Evolutionary conservation across 2,888 invertebrate genomes (phyloP), one percentile per base, ranked within the genome.

Genomic region (Cerceris rybyensis): DNA sequence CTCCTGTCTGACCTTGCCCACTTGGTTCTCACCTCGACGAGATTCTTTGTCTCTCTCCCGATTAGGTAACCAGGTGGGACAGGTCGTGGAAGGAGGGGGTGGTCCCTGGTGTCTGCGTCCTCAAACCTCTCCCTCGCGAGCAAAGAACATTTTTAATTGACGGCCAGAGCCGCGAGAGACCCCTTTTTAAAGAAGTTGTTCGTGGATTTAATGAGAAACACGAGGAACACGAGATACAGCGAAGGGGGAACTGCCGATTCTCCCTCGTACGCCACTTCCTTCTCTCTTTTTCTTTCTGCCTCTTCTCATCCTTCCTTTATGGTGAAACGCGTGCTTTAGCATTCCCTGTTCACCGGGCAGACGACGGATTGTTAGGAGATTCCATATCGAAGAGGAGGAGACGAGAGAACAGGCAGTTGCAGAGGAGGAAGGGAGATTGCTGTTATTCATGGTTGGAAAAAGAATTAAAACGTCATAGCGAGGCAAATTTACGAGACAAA

Each of bases 171-270:
- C 58, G 64, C 42, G 50, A 54, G 28, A 64, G 60, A 46, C 41
- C 17, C n/a, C 60, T 55, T 69, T 69, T 74, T 64, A 69, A 74
- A 75, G 57, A 79, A 82, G 79, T 75, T 65, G 82, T 73, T 79
- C 50, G 72, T 28, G 76, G 55, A 77, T 82, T 78, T 82, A 80
- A 82, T 78, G 82, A 82, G 82, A 78, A 81, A 82, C 71, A 60
- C 59, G 74, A 69, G 73, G 66, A 59, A 63, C 28, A 28, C 67
- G 58, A 54, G 46, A 57, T 7, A 16, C 46, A 43, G 39, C 28
- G 28, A 28, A 55, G 13, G 58, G 64, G 67, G 28, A 69, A 60
- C 60, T 17, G 54, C 50, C 67, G 14, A 59, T 61, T 61, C 60
- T 43, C 17, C 8, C 72, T 50, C 46, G 16, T 39, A 46, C 52